These are phyloP conservation scores for Rosalia funebris DNA, from an alignment of 2,888 invertebrate genomes.

Conservation along the genomic window DNA sequence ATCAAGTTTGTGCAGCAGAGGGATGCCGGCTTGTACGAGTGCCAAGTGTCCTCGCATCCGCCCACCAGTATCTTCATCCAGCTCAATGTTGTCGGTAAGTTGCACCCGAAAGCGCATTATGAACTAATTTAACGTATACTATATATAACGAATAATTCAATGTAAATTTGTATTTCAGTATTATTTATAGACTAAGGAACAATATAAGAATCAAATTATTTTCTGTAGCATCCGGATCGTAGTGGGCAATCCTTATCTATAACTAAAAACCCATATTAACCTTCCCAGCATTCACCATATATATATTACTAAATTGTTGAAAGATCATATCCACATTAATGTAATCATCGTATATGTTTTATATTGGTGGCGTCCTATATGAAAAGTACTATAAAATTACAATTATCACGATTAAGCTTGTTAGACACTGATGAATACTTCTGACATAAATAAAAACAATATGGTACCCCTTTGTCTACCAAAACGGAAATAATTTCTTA, in stretches of 20 bases:
- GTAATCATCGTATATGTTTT: slow-evolving; percentile 25
- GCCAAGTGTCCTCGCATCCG: slow-evolving; percentile 91
- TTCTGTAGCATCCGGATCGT: slow-evolving; percentile 5
- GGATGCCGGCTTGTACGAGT: slow-evolving; percentile 89
- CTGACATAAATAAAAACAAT: slow-evolving; percentile 31
- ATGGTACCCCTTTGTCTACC: slow-evolving; percentile 28
- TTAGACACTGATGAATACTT: slow-evolving; percentile 25
- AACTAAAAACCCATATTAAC: slow-evolving; percentile 22
- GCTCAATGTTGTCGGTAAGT: slow-evolving; percentile 89
- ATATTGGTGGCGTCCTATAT: slow-evolving; percentile 40
- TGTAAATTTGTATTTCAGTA: no score
- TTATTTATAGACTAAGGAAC: neutral
- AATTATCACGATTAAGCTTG: slow-evolving; percentile 29
- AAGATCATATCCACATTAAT: slow-evolving; percentile 22
- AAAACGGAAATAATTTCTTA: slow-evolving; percentile 27
- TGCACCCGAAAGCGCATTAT: no score
- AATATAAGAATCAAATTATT: slow-evolving; percentile 22
- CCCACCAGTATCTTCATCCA: slow-evolving; percentile 88
- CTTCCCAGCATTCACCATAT: slow-evolving; percentile 18
- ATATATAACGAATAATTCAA: no score
- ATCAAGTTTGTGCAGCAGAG: slow-evolving; percentile 88
- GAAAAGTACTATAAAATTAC: slow-evolving; percentile 51
- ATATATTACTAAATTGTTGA: slow-evolving; percentile 22
- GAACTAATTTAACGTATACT: no score
- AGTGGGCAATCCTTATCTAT: slow-evolving; percentile 16